Evolutionary conservation across 2,888 invertebrate species (phyloP).

Genomic region (Teleiodes luculella): DNA sequence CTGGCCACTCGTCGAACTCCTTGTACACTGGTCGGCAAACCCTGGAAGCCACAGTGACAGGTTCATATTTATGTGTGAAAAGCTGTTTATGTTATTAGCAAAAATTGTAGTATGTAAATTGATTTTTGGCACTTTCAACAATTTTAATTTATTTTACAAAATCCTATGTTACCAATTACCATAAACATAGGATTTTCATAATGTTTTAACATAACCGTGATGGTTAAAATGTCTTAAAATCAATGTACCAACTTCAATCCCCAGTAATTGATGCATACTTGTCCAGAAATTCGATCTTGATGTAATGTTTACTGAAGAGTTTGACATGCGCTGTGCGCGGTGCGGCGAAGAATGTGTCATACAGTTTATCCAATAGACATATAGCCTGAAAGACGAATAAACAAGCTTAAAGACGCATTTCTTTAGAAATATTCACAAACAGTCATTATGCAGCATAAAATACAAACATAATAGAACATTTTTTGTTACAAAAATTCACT

Average conservation of each 20-base stretch:
- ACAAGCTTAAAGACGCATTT: conserved; percentile 47
- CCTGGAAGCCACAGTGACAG: conserved; percentile 43
- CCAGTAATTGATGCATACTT: conserved; percentile 71
- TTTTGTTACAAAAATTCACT: no score
- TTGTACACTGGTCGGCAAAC: conserved; percentile 80
- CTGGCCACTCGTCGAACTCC: conserved; percentile 82
- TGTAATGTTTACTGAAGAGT: conserved; percentile 82
- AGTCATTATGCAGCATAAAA: not conserved
- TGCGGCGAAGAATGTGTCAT: conserved; percentile 74
- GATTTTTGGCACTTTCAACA: no score
- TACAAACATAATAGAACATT: not conserved
- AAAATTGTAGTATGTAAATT: no score
- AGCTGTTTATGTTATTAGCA: no score
- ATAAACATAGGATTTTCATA: no score
- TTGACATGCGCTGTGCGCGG: conserved; percentile 78
- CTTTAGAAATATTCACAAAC: conserved; percentile 31
- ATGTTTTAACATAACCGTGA: no score
- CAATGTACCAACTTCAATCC: no score
- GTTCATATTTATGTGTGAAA: not conserved
- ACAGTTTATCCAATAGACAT: conserved; percentile 83
- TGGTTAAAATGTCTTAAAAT: no score
- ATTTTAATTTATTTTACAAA: no score
- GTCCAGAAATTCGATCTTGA: conserved; percentile 85
- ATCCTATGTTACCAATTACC: no score
- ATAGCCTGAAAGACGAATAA: conserved; percentile 78